Conservation (phyloP, 1,140 invertebrate species). For the Drosophila nikananu region DNA sequence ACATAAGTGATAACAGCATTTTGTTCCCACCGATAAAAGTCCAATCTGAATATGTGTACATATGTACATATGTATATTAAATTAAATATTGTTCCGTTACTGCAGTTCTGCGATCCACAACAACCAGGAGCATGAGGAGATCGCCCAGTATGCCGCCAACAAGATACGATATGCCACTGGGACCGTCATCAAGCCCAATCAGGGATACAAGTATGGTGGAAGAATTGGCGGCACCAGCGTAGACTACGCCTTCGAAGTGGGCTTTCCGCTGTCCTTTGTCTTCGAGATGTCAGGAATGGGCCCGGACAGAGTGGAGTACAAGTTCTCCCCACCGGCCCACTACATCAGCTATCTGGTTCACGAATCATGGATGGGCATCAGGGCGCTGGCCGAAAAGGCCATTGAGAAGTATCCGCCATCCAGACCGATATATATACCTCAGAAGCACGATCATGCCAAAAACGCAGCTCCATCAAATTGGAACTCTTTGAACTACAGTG, state of each 20-base stretch:
- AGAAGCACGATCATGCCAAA: too few relatives aligned
- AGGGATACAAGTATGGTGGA: too few relatives aligned
- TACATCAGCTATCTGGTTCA: slow-evolving; percentile 20
- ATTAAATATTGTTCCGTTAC: neutral
- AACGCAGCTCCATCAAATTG: neutral
- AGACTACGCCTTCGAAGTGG: slow-evolving; percentile 48
- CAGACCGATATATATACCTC: neutral
- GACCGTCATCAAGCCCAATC: neutral
- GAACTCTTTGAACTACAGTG: too few relatives aligned
- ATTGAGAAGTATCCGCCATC: slow-evolving; percentile 41
- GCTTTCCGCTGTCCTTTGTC: slow-evolving; percentile 41
- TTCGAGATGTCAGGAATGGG: slow-evolving; percentile 47
- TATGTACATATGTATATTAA: too few relatives aligned
- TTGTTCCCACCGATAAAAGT: neutral
- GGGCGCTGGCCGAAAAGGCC: slow-evolving; percentile 38
- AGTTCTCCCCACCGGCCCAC: slow-evolving; percentile 34
- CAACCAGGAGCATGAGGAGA: slow-evolving; percentile 8
- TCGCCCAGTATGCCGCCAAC: slow-evolving; percentile 30
- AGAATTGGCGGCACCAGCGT: slow-evolving; percentile 54
- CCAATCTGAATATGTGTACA: neutral
- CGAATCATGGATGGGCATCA: slow-evolving; percentile 54
- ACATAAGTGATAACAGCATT: neutral
- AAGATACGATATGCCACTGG: slow-evolving; percentile 5
- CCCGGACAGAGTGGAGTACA: neutral
- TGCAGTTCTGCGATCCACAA: slow-evolving; percentile 20